Base-by-base conservation (phyloP, 2,888 invertebrate genomes). In the Oscheius sp. region DNA sequence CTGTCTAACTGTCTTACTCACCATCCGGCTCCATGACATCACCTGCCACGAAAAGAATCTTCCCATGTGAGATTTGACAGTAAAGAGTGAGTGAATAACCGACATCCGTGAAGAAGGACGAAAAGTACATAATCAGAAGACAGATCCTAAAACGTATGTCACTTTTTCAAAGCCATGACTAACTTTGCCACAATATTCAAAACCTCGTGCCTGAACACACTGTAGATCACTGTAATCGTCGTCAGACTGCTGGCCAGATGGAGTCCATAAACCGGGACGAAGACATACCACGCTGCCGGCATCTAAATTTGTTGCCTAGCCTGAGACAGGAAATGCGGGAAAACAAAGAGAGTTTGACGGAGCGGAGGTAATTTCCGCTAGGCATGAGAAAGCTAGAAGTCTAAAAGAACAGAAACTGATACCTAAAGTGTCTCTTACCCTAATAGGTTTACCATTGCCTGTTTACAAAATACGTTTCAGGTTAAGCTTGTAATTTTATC, bases 81-180 rank as follows among this genome's bases (percentile, higher is more conserved):
- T 48, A 63, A 0, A 63, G 48, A 7, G 63, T 48, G 50, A 63
- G 48, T n/a, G 63, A 63, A 48, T 63, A 63, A 9, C 63, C 47
- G 47, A 63, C 48, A 48, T 63, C 63, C 7, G 63, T 63, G 48
- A 63, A 63, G 5, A 63, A 63, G 1, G 63, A 63, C 7, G 63
- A 63, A 5, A 63, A 63, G 21, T 63, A 63, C 63, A 63, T 63
- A 7, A 47, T 50, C 3, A 63, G 63, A 29, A 63, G 63, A 47
- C 63, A 63, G 4, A n/a, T 63, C 48, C 63, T 63, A 32, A 21
- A 50, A 35, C 1, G 13, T 57, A 1, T 10, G 9, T 2, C n/a
- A 3, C 33, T 21, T 57, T 53, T 53, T 53, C 11, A 35, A 10
- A 37, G 2, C 2, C 7, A 21, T 2, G 37, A 47, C 37, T 60